Evolutionary conservation across 2,888 invertebrate species (phyloP).

Genomic region (Esperia sulphurella): DNA sequence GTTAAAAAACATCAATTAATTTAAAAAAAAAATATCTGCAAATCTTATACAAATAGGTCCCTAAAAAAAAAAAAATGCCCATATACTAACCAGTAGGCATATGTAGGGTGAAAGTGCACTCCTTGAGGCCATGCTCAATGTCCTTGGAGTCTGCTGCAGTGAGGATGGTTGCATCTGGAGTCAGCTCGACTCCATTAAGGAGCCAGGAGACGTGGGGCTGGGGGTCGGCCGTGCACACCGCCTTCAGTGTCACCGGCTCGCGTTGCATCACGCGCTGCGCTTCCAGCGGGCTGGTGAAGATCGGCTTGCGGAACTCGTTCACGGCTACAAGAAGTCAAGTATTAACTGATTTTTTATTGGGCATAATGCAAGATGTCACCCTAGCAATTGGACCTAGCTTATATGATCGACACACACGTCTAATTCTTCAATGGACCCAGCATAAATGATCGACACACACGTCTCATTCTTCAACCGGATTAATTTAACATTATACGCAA

Average conservation of each 20-base stretch:
- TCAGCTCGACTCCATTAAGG: slow-evolving; percentile 85
- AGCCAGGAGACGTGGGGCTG: slow-evolving; percentile 92
- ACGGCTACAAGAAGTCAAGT: slow-evolving; percentile 77
- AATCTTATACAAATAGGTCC: no score
- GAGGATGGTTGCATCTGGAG: slow-evolving; percentile 82
- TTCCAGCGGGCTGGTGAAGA: slow-evolving; percentile 82
- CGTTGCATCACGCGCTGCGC: slow-evolving; percentile 86
- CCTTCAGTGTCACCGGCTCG: slow-evolving; percentile 82
- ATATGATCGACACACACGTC: no score
- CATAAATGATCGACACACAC: no score
- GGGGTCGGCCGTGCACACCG: slow-evolving; percentile 93
- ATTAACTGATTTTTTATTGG: slow-evolving; percentile 45
- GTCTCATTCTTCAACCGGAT: no score
- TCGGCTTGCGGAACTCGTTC: slow-evolving; percentile 88
- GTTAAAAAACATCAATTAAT: no score
- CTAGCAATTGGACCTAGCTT: no score
- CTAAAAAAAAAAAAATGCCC: background rate
- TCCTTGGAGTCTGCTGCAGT: slow-evolving; percentile 82
- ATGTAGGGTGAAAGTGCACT: slow-evolving; percentile 88
- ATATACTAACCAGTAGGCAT: slow-evolving; percentile 82
- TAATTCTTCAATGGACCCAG: no score
- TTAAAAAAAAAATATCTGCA: background rate
- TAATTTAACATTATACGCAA: no score
- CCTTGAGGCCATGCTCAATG: slow-evolving; percentile 87
- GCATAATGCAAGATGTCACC: no score